Base-by-base conservation (phyloP, 2,113 vertebrate species). In the Odocoileus hemionus region DNA sequence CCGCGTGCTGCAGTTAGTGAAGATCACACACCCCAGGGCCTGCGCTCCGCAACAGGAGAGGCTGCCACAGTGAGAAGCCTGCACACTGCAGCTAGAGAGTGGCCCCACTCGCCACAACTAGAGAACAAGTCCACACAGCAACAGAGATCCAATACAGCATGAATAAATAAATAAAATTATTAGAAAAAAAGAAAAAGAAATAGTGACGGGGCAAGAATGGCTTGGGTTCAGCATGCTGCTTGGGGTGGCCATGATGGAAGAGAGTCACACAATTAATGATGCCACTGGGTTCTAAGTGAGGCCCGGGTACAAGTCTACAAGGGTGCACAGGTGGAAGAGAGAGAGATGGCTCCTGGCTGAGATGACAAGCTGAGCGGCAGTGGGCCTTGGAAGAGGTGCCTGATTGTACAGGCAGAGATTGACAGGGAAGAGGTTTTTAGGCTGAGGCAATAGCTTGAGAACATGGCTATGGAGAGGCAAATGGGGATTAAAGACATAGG, bases 381-480 rank as follows among this genome's bases (percentile, higher is more conserved):
- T 54, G 60, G 33, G 43, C 45, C 58, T 94, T 47, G 15, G 45
- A 74, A 96, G 88, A 90, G 47, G 54, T 23, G 55, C 43, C 47
- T 19, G 6, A 12, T 7, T 64, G 26, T 7, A 3, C 4, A 33
- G 3, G 43, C 30, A 93, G 91, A 92, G 50, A 96, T 33, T 74
- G 54, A 83, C 43, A 52, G 36, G 30, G 50, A 92, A 36, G 67
- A 90, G 87, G 64, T 76, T 58, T 30, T 92, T 6, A 79, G 57
- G 26, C 39, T 76, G n/a, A 90, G 19, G 50, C 82, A 92, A 54
- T 2, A 74, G 17, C 36, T 84, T 79, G 50, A 82, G 47, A 26
- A 45, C 55, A 52, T 52, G 58, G 13, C n/a, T 28, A 30, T 13
- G 28, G 58, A 89, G 1, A 84, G 76, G 7, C 52, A 54, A 78